A percentile compares a stretch with the other conserved stretches of the same genome.
Evolutionary conservation across 2,888 invertebrate species (phyloP).

Genomic region (Bhutanitis thaidina): DNA sequence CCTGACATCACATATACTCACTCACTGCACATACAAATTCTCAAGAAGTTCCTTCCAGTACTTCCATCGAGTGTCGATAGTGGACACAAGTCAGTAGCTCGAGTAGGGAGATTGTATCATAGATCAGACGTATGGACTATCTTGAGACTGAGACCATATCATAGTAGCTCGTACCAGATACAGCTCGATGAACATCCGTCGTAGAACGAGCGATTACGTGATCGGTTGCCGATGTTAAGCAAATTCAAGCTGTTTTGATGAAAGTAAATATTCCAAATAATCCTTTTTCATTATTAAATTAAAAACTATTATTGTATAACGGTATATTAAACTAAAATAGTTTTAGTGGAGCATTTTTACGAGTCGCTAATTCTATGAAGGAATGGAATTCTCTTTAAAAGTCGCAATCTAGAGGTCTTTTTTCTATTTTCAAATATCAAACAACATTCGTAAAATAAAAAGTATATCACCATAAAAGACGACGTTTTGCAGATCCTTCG

Average conservation of each 20-base stretch:
- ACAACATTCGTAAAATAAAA: conserved; percentile 16
- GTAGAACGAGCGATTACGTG: conserved; percentile 63
- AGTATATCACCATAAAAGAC: neutral
- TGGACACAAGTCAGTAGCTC: conserved; percentile 69
- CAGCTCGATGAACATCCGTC: conserved; percentile 60
- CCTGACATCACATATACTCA: neutral
- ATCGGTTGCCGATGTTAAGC: conserved; percentile 36
- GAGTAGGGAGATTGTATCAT: conserved; percentile 73
- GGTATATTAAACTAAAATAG: conserved; percentile 60
- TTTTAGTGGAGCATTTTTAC: conserved; percentile 65
- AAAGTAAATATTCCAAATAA: conserved; percentile 55
- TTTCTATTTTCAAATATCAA: conserved; percentile 57
- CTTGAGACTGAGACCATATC: conserved; percentile 80
- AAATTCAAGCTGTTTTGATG: conserved; percentile 42
- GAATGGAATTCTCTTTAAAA: conserved; percentile 57
- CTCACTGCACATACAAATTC: neutral
- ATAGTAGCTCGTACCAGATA: conserved; percentile 61
- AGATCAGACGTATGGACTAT: conserved; percentile 73
- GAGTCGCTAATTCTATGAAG: conserved; percentile 77
- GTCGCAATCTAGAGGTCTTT: conserved; percentile 73
- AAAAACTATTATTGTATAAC: conserved; percentile 50
- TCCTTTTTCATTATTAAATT: conserved; percentile 62
- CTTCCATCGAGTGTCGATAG: conserved; percentile 39
- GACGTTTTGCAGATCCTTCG: conserved; percentile 6
- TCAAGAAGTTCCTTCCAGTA: neutral